These are phyloP conservation scores for Alethe diademata DNA, from an alignment of 2,113 vertebrate genomes.

Conservation along the genomic window DNA sequence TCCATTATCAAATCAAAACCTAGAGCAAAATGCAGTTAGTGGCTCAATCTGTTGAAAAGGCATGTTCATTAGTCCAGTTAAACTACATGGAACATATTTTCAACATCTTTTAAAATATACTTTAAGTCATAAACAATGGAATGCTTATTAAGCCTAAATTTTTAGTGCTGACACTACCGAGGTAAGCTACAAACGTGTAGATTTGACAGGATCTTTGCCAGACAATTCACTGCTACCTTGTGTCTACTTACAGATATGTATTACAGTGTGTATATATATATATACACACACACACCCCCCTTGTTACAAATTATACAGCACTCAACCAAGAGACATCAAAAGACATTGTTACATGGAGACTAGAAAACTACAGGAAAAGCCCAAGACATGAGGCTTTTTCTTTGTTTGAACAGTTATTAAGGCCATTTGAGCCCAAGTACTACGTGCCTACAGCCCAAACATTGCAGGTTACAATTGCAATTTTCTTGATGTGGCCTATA, in stretches of 20 bases:
- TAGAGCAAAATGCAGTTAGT: background rate
- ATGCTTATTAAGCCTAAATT: background rate
- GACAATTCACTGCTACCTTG: background rate
- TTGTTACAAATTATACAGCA: background rate
- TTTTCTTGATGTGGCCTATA: background rate
- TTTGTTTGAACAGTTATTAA: background rate
- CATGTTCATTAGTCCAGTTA: background rate
- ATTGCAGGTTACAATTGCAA: rapidly evolving
- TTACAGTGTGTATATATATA: too few species aligned
- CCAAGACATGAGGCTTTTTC: rapidly evolving
- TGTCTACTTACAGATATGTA: background rate
- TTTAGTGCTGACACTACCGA: background rate
- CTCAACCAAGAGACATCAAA: rapidly evolving
- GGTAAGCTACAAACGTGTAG: background rate
- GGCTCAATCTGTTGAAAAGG: background rate
- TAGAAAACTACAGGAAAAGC: background rate
- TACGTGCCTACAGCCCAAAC: background rate
- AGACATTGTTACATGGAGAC: background rate
- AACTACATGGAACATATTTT: background rate
- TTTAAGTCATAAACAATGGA: background rate
- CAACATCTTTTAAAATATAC: background rate
- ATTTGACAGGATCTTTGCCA: background rate
- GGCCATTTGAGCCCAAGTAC: rapidly evolving
- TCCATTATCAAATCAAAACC: background rate
- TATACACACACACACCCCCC: rapidly evolving